Evolutionary conservation across 2,113 vertebrate species (phyloP).

Genomic region (Petrocephalus microphthalmus): DNA sequence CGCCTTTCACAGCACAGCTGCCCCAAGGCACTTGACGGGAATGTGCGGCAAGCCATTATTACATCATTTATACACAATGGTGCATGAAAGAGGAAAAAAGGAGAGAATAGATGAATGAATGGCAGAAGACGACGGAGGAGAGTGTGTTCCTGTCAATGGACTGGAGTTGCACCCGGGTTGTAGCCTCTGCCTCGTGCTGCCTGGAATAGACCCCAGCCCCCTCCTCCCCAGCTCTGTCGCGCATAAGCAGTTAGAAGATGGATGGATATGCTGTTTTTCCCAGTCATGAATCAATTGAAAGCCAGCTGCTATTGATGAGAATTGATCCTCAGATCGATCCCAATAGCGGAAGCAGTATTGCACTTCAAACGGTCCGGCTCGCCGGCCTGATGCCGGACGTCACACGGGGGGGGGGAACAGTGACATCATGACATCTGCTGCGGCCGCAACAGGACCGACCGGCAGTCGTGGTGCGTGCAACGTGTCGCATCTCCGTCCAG

Average conservation of each 20-base stretch:
- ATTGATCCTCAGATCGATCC: conserved; percentile 6
- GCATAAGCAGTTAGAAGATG: not conserved
- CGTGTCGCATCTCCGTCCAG: not conserved
- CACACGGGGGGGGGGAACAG: not conserved
- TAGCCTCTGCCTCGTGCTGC: not conserved
- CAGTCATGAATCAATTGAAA: not conserved
- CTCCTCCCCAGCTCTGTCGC: not conserved
- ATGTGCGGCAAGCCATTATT: not conserved
- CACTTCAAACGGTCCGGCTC: not conserved
- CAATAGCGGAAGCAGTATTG: not conserved
- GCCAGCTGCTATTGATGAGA: conserved; percentile 11
- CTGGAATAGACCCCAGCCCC: not conserved
- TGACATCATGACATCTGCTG: not conserved
- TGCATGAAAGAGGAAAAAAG: not conserved
- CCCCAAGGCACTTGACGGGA: not conserved
- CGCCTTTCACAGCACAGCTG: not conserved
- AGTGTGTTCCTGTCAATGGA: not conserved
- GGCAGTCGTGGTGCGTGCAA: not conserved
- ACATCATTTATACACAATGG: not conserved
- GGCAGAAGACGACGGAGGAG: not conserved
- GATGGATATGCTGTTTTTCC: not conserved
- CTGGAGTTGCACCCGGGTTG: not conserved
- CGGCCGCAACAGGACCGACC: not conserved
- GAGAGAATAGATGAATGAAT: not conserved
- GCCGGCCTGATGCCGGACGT: not conserved